phyloP scores from a whole-genome alignment of 1,140 invertebrate species.

The Tribolium castaneum region DNA sequence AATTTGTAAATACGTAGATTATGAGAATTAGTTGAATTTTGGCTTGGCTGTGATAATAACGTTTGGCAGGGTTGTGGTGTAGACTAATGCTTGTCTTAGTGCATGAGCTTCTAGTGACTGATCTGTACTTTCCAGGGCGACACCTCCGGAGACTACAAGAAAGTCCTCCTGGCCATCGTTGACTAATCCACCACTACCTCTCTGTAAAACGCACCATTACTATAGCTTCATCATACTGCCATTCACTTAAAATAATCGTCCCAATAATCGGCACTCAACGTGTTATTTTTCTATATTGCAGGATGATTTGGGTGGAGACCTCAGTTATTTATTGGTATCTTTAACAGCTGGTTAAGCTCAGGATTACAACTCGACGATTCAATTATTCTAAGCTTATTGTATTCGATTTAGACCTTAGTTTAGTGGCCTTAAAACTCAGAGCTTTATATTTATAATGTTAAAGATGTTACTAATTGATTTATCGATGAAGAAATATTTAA shows the following conservation, averaged over 20 bases:
- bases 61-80: not conserved
- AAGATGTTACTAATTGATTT: slow-evolving; percentile 34
- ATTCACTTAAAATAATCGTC: slow-evolving; percentile 46
- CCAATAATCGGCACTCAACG: slow-evolving; percentile 32
- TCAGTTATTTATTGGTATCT: slow-evolving; percentile 60
- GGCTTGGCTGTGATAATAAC: not conserved
- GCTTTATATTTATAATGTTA: slow-evolving; percentile 41
- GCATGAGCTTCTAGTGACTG: slow-evolving; percentile 29
- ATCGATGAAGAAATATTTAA: slow-evolving; percentile 35
- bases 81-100: slow-evolving; percentile 1
- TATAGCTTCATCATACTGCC: slow-evolving; percentile 56
- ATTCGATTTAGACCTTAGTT: slow-evolving; percentile 41
- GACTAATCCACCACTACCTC: slow-evolving; percentile 65
- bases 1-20: too few species aligned
- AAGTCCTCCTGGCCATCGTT: slow-evolving; percentile 84
- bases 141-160: slow-evolving; percentile 93
- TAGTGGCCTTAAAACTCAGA: slow-evolving; percentile 55
- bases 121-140: slow-evolving; percentile 76
- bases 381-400: slow-evolving; percentile 28
- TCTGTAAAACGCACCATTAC: slow-evolving; percentile 58
- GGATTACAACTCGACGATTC: slow-evolving; percentile 22
- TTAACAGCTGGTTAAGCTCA: slow-evolving; percentile 55
- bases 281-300: slow-evolving; percentile 59
- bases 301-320: slow-evolving; percentile 58
- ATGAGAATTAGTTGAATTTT: not conserved